These are phyloP conservation scores for Turnix velox DNA, from an alignment of 2,113 vertebrate species.

Conservation along the genomic window DNA sequence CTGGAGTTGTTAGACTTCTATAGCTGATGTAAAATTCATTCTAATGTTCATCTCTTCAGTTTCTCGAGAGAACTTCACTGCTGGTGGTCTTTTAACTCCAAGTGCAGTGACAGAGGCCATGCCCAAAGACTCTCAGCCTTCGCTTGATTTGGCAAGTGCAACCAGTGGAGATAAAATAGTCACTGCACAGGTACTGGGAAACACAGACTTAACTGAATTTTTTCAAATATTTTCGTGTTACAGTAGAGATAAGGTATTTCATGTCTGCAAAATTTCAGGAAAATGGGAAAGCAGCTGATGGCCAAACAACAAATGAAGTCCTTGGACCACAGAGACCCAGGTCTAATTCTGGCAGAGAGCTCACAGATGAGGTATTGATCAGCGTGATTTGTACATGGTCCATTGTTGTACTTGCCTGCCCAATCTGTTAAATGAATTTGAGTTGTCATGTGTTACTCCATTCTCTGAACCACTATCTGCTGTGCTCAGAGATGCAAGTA, in stretches of 20 bases:
- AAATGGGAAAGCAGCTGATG: conserved; percentile 83
- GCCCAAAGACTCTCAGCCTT: conserved; percentile 91
- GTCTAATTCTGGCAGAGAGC: conserved; percentile 94
- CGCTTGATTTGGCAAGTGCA: conserved; percentile 95
- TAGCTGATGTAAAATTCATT: too few species aligned
- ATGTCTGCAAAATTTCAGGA: conserved; percentile 76
- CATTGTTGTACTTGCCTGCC: background rate
- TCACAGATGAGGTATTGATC: conserved; percentile 90
- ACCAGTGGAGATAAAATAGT: conserved; percentile 97
- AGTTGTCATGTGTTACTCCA: background rate
- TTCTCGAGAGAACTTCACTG: conserved; percentile 69
- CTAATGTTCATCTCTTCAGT: conserved; percentile 50
- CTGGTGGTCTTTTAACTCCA: conserved; percentile 83
- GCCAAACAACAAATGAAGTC: conserved; percentile 78
- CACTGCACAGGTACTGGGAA: conserved; percentile 83
- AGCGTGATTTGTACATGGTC: background rate
- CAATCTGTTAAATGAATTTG: background rate
- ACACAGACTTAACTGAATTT: background rate
- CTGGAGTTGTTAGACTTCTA: too few species aligned
- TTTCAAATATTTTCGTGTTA: background rate
- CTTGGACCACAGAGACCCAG: conserved; percentile 91
- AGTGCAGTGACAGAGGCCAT: conserved; percentile 79
- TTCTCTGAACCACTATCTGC: background rate
- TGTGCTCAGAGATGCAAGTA: background rate
- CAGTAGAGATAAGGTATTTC: background rate